These are phyloP conservation scores for Oscheius sp. DNA, from an alignment of 2,888 invertebrate species.

Conservation along the genomic window DNA sequence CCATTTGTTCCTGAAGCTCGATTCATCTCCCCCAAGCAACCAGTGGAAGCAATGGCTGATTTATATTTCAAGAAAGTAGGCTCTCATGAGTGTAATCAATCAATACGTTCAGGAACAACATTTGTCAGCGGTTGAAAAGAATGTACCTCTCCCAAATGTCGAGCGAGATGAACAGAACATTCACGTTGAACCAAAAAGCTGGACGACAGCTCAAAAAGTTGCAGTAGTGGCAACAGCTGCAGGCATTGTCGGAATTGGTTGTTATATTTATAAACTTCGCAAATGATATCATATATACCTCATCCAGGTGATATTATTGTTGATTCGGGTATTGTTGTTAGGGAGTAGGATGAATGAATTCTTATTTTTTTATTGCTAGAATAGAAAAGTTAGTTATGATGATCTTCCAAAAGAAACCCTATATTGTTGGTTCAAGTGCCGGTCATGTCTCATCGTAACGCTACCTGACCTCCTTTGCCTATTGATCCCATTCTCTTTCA, in stretches of 20 bases:
- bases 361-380: neutral
- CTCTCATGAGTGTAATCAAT: neutral
- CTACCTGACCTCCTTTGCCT: constrained; percentile 25
- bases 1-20: neutral
- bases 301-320: constrained; percentile 1
- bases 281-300: constrained; percentile 4
- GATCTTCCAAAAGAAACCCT: no score
- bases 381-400: no score
- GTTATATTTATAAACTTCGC: constrained; percentile 36
- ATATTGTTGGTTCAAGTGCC: neutral
- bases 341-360: constrained; percentile 2
- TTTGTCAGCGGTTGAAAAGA: neutral
- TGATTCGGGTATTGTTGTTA: constrained; percentile 12
- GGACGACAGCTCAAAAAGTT: constrained; percentile 25
- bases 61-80: constrained; percentile 7
- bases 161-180: neutral
- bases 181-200: neutral
- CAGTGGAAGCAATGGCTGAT: neutral
- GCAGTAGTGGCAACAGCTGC: constrained; percentile 40
- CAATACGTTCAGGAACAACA: neutral
- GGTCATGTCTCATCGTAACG: constrained; percentile 23
- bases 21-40: neutral
- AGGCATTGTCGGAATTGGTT: constrained; percentile 43
- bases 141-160: neutral
- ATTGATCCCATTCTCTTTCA: constrained; percentile 27